Base-by-base conservation (phyloP, 2,797 vertebrate species). In the Phataginus tricuspis region DNA sequence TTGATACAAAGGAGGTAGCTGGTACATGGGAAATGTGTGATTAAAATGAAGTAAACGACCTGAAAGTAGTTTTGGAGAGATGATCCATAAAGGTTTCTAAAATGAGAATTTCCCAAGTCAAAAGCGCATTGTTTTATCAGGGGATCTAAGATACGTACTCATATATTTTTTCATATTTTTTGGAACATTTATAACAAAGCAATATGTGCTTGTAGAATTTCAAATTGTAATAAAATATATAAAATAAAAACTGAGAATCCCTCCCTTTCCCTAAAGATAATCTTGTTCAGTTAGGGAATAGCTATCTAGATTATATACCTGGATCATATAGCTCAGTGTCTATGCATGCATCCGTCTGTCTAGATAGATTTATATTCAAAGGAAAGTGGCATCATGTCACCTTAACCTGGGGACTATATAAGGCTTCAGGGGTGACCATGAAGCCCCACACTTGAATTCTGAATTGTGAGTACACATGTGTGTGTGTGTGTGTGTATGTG, bases 391-490 rank as follows among this genome's bases (percentile, higher is more conserved):
- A 5, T 53, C 27, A 1, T 4, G 5, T 42, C n/a, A 45, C 0
- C 80, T 92, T 66, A 39, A 31, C 71, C 16, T 59, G 34, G 37
- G n/a, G 16, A 18, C 75, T 8, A 0, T 0, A 29, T 45, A 61
- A 57, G 42, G 18, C 49, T 71, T 75, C 15, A 0, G 12, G 27
- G 21, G 74, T 79, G 85, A 75, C 49, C 39, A 0, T 6, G 57
- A 66, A 51, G 49, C 29, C 61, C 51, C 34, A 9, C 63, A n/a
- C 53, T 10, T 49, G 75, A 45, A 25, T 57, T 57, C 37, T 61
- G 23, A 2, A 0, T 31, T 8, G 0, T n/a, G 34, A 14, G 3
- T 31, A 0, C 25, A 9, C 25, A 4, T 59, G n/a, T 10, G 5
- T n/a, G 2, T 5, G 1, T 13, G 3, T 82, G 37, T 37, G 37